These are phyloP conservation scores for Parapristionchus giblindavisi DNA, from an alignment of 2,888 invertebrate species.

Conservation along the genomic window DNA sequence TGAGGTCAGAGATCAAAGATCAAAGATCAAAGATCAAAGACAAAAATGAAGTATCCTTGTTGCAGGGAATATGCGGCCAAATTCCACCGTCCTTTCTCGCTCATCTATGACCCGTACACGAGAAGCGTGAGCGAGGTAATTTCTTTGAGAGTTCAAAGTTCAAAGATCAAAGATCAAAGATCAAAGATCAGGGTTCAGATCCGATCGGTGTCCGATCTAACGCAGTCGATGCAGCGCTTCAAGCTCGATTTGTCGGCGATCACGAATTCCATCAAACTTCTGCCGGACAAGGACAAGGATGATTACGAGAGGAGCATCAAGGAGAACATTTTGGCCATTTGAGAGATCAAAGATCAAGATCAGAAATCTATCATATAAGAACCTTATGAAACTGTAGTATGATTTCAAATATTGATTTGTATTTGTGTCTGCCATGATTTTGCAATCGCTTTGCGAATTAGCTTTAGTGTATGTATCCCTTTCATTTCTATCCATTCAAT, in stretches of 20 bases:
- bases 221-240: conserved; percentile 39
- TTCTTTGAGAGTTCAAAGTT: background rate
- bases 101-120: conserved; percentile 65
- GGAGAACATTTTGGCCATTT: too few species aligned
- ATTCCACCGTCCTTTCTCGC: conserved; percentile 58
- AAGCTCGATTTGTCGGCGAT: conserved; percentile 42
- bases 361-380: too few species aligned
- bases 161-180: background rate
- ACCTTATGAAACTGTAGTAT: too few species aligned
- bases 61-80: conserved; percentile 60
- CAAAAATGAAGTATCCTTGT: background rate
- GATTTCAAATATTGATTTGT: too few species aligned
- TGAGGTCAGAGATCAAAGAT: conserved; percentile 78
- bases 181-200: conserved; percentile 39
- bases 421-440: too few species aligned
- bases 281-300: conserved; percentile 7
- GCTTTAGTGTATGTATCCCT: too few species aligned
- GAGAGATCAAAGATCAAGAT: too few species aligned
- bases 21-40: background rate
- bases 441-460: too few species aligned
- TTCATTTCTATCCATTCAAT: too few species aligned
- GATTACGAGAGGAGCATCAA: background rate
- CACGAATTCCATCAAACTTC: conserved; percentile 36
- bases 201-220: conserved; percentile 38
- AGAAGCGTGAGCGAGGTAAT: conserved; percentile 50